Evolutionary conservation across 1,140 invertebrate genomes (phyloP).

Genomic region (Holotrichia oblita): DNA sequence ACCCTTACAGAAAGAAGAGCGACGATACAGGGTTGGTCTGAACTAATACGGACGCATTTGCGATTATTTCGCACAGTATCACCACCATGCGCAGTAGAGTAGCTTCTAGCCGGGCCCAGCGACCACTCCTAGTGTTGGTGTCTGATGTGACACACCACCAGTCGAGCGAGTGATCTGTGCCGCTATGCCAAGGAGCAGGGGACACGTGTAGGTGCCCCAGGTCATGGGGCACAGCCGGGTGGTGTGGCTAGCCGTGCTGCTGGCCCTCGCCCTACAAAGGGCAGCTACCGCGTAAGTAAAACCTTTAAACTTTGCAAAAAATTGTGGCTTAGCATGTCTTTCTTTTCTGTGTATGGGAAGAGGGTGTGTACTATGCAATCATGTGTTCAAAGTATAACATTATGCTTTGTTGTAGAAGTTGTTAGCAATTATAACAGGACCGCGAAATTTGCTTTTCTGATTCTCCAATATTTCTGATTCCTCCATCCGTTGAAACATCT

Average conservation of each 20-base stretch:
- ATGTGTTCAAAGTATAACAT: background rate
- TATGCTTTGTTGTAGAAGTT: too few species aligned
- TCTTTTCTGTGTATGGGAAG: background rate
- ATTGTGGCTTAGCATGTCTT: conserved; percentile 27
- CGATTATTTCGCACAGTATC: conserved; percentile 58
- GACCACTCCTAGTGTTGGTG: conserved; percentile 60
- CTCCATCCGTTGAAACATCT: too few species aligned
- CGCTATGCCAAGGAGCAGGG: conserved; percentile 55
- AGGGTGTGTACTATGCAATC: conserved; percentile 25
- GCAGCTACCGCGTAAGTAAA: conserved; percentile 55
- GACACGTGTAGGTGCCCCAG: conserved; percentile 59
- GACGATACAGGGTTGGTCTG: conserved; percentile 38
- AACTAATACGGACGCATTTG: conserved; percentile 43
- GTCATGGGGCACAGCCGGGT: conserved; percentile 58
- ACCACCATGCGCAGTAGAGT: conserved; percentile 57
- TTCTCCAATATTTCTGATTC: too few species aligned
- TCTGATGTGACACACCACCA: conserved; percentile 57
- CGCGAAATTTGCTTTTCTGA: too few species aligned
- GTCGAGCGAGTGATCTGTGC: conserved; percentile 53
- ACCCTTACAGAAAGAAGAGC: conserved; percentile 45
- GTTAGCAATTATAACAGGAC: too few species aligned
- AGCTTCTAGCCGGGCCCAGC: conserved; percentile 53
- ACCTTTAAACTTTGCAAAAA: conserved; percentile 19
- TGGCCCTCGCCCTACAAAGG: conserved; percentile 55
- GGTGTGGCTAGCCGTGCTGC: conserved; percentile 58